Conservation (phyloP, 2,113 vertebrate genomes). For the Todiramphus saurophagus region DNA sequence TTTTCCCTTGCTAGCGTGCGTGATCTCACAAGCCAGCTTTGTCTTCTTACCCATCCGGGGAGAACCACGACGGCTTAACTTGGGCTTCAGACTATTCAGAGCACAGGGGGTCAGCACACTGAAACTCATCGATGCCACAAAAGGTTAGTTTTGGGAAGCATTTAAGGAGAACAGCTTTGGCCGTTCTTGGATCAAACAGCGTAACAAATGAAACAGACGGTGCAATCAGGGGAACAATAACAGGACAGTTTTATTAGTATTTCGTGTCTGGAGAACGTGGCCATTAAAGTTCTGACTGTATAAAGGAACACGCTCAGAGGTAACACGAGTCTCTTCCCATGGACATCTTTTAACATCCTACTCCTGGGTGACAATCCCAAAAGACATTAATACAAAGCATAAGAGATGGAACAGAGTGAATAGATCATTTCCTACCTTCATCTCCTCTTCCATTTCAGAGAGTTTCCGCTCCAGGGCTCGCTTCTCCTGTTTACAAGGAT, state of each 20-base stretch:
- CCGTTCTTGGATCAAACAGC: neutral
- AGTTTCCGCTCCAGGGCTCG: conserved; percentile 91
- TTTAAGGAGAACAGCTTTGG: neutral
- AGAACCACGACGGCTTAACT: neutral
- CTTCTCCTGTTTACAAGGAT: conserved; percentile 84
- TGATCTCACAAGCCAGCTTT: conserved; percentile 27
- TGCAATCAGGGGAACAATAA: neutral
- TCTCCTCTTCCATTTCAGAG: conserved; percentile 95
- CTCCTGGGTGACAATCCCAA: neutral
- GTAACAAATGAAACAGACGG: neutral
- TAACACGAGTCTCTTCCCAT: neutral
- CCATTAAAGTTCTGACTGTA: neutral
- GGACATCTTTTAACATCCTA: neutral
- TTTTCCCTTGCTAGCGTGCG: neutral
- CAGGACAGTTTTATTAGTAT: neutral
- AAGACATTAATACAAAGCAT: neutral
- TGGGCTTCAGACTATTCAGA: conserved; percentile 27
- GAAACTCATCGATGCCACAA: conserved; percentile 24
- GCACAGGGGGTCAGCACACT: conserved; percentile 31
- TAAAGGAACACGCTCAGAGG: neutral
- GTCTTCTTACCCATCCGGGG: conserved; percentile 30
- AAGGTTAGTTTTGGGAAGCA: conserved; percentile 10
- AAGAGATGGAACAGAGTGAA: neutral
- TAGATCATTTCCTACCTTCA: conserved; percentile 84
- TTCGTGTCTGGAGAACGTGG: neutral